These are phyloP conservation scores for Periophthalmus magnuspinnatus DNA, from an alignment of 2,797 vertebrate genomes.

Conservation along the genomic window DNA sequence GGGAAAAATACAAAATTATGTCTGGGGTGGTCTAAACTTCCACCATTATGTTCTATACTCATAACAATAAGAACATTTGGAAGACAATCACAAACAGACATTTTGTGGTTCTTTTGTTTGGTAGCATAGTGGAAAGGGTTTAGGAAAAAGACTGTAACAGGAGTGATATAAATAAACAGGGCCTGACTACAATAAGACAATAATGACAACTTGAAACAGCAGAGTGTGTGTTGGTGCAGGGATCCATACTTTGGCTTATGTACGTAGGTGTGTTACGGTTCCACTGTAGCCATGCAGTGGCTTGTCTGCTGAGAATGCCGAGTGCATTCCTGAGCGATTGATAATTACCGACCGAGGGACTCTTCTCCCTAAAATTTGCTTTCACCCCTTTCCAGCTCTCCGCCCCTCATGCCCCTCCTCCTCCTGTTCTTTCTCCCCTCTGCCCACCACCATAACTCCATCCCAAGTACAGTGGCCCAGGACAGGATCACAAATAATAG, in stretches of 20 bases:
- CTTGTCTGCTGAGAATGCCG: slow-evolving; percentile 70
- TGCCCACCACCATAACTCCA: slow-evolving; percentile 13
- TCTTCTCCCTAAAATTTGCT: slow-evolving; percentile 60
- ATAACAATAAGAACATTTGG: slow-evolving; percentile 37
- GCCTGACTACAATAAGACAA: slow-evolving; percentile 33
- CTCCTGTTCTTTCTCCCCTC: not conserved
- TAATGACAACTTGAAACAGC: slow-evolving; percentile 30
- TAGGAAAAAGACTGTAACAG: slow-evolving; percentile 51
- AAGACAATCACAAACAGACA: slow-evolving; percentile 48
- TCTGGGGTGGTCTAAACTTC: slow-evolving; percentile 20
- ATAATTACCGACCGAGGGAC: slow-evolving; percentile 75
- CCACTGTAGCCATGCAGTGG: slow-evolving; percentile 68
- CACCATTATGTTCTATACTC: slow-evolving; percentile 20
- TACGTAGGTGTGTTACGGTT: slow-evolving; percentile 34
- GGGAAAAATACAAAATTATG: not conserved
- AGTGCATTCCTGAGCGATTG: slow-evolving; percentile 77
- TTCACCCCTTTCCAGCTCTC: slow-evolving; percentile 38
- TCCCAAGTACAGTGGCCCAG: slow-evolving; percentile 32
- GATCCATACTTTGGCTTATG: slow-evolving; percentile 37
- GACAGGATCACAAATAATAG: slow-evolving; percentile 45
- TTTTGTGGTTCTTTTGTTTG: slow-evolving; percentile 58
- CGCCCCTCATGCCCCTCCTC: not conserved
- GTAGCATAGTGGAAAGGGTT: slow-evolving; percentile 44
- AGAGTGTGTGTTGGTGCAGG: slow-evolving; percentile 14
- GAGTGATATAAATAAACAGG: slow-evolving; percentile 51